Percentiles rank a stretch among this genome's conserved stretches.
Conservation (phyloP, 2,888 invertebrate species). For the Drosophila mettleri region DNA sequence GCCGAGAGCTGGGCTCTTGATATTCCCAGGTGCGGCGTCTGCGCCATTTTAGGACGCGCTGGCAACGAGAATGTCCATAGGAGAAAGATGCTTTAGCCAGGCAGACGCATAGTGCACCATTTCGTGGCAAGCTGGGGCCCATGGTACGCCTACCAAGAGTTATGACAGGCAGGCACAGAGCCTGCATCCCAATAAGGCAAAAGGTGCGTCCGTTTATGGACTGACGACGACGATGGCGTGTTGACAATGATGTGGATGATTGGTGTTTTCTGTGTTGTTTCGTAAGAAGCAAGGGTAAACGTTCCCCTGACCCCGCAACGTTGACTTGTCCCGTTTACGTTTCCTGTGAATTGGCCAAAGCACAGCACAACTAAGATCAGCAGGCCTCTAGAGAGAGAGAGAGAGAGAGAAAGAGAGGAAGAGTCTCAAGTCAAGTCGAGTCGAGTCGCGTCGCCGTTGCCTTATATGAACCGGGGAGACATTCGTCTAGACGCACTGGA, state of each 20-base stretch:
- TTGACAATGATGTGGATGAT: conserved; percentile 79
- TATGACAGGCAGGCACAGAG: conserved; percentile 67
- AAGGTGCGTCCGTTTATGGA: conserved; percentile 73
- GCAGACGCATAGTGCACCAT: conserved; percentile 55
- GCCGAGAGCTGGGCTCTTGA: conserved; percentile 19
- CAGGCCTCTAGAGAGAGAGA: conserved; percentile 9
- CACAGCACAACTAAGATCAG: conserved; percentile 8
- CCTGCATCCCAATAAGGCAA: conserved; percentile 65
- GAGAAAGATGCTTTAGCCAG: conserved; percentile 26
- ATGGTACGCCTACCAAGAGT: conserved; percentile 69
- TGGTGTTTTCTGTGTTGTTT: conserved; percentile 72
- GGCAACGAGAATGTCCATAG: conserved; percentile 51
- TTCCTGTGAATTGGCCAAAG: conserved; percentile 59
- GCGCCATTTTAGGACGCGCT: conserved; percentile 67
- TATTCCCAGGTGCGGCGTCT: conserved; percentile 80
- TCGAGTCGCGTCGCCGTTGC: conserved; percentile 59
- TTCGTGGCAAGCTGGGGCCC: conserved; percentile 5
- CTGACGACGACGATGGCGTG: conserved; percentile 72
- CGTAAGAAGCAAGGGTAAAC: conserved; percentile 57
- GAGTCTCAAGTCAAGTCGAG: conserved; percentile 34
- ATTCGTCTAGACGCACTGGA: conserved; percentile 71
- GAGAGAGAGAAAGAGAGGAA: conserved; percentile 1
- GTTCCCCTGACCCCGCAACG: conserved; percentile 5
- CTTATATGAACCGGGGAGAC: conserved; percentile 62
- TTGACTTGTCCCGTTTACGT: conserved; percentile 35